phyloP scores from a whole-genome alignment of 2,113 vertebrate genomes.

The Phainopepla nitens region DNA sequence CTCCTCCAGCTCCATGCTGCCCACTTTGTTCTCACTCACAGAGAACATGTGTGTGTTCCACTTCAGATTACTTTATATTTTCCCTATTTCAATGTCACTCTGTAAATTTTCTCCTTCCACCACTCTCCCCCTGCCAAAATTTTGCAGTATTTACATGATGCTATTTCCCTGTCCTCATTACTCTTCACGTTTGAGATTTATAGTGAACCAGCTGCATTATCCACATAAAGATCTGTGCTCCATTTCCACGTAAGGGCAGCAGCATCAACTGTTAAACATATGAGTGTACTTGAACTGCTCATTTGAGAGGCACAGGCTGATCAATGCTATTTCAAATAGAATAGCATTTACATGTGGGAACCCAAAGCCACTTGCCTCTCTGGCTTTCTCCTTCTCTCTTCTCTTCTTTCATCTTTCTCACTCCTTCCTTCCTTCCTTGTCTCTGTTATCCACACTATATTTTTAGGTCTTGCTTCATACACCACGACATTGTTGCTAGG shows the following conservation, averaged over 20 bases:
- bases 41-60: not conserved
- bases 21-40: not conserved
- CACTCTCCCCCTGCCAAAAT: accelerated
- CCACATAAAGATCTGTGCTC: not conserved
- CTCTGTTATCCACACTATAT: not conserved
- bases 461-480: not conserved
- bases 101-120: not conserved
- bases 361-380: not conserved
- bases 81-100: not conserved
- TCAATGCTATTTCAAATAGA: not conserved
- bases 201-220: not conserved
- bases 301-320: not conserved
- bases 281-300: not conserved
- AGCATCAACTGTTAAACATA: not conserved
- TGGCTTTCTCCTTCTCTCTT: not conserved
- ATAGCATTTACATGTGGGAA: not conserved
- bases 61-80: not conserved
- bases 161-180: not conserved
- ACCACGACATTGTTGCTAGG: not conserved
- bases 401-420: not conserved
- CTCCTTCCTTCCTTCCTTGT: not conserved
- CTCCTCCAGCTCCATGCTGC: not conserved
- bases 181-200: not conserved
- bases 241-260: not conserved
- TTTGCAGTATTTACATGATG: not conserved